Conservation (phyloP, 1,140 invertebrate species). For the Pseudomyrmex concolor region DNA sequence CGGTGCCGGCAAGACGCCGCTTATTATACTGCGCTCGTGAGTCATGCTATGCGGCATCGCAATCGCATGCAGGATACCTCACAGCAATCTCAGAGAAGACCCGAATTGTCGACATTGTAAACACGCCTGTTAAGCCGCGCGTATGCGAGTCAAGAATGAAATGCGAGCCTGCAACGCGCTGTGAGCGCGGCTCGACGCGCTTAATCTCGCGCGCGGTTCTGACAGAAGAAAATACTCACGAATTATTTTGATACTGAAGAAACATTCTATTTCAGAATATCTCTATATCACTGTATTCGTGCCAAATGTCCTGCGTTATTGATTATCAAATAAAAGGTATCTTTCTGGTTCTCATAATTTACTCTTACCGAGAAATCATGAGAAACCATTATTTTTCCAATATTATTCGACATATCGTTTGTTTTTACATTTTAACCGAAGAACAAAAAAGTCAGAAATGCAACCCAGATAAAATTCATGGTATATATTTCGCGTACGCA, state of each 20-base stretch:
- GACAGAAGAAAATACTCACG: not conserved
- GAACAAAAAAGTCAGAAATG: conserved; percentile 24
- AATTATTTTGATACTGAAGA: conserved; percentile 34
- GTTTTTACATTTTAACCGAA: not conserved
- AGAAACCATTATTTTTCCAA: no score
- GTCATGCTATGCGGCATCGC: conserved; percentile 72
- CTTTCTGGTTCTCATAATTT: no score
- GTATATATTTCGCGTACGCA: conserved; percentile 7
- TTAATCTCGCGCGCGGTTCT: conserved; percentile 37
- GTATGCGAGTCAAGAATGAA: conserved; percentile 65
- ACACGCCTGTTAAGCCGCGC: conserved; percentile 71
- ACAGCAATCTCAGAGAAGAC: conserved; percentile 50
- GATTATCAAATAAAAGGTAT: not conserved
- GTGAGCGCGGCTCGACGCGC: conserved; percentile 38
- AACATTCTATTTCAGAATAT: not conserved
- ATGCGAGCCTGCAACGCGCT: conserved; percentile 30
- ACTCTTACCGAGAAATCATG: no score
- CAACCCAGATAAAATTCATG: not conserved
- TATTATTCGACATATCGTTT: no score
- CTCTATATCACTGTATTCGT: no score
- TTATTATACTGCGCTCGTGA: conserved; percentile 59
- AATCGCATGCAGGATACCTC: conserved; percentile 67
- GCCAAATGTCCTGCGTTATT: not conserved
- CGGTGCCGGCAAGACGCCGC: conserved; percentile 47
- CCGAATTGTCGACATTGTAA: conserved; percentile 75